These are phyloP conservation scores for Allolobophora icterica DNA, from an alignment of 2,888 invertebrate genomes.

Conservation along the genomic window DNA sequence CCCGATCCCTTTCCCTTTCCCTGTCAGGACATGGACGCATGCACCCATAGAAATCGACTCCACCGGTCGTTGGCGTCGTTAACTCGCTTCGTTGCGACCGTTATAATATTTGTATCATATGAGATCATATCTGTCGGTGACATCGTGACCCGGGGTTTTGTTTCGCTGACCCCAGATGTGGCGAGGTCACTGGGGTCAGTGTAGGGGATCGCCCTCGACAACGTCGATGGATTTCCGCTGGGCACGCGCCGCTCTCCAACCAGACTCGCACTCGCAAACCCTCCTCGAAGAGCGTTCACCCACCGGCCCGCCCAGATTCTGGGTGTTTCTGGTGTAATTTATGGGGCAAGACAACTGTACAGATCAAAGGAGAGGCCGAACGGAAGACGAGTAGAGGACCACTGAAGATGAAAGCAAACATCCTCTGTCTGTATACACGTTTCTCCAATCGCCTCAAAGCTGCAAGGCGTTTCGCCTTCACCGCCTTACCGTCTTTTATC, in stretches of 20 bases:
- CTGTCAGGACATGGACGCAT: conserved; percentile 17
- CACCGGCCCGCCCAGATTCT: background rate
- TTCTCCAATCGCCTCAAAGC: background rate
- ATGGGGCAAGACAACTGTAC: background rate
- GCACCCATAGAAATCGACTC: background rate
- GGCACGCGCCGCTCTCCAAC: background rate
- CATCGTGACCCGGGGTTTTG: background rate
- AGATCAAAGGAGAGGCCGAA: conserved; percentile 14
- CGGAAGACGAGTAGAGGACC: background rate
- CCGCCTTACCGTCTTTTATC: background rate
- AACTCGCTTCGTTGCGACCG: background rate
- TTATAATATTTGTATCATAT: conserved; percentile 24
- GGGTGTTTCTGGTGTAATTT: conserved; percentile 18
- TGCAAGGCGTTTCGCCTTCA: background rate
- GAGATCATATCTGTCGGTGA: background rate
- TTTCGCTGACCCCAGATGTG: conserved; percentile 26
- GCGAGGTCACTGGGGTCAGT: background rate
- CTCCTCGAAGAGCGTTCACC: background rate
- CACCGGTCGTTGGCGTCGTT: background rate
- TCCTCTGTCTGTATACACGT: background rate
- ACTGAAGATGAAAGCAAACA: background rate
- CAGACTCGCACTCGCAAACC: background rate
- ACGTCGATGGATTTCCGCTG: conserved; percentile 12
- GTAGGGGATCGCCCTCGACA: background rate
- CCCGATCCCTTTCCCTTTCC: background rate